Conservation (phyloP, 92 coral and sea anemone species). For the Epizoanthus fatuus region DNA sequence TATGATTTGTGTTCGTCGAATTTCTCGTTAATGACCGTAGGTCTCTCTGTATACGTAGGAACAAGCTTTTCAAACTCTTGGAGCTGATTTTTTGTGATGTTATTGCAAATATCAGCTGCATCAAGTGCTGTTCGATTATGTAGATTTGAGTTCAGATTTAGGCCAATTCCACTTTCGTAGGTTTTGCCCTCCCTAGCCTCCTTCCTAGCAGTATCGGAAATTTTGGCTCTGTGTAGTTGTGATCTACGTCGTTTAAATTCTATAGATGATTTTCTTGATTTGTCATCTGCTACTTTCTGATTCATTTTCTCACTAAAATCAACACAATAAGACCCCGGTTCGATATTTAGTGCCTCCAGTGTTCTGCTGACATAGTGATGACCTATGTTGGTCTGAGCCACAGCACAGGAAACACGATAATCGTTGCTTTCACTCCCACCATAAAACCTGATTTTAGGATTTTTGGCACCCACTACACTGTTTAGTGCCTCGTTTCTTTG, state of each 20-base stretch:
- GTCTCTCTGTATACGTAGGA: conserved; percentile 39
- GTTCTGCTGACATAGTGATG: conserved; percentile 58
- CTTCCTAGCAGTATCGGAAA: conserved; percentile 33
- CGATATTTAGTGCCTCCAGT: conserved; percentile 60
- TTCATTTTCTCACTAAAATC: conserved; percentile 53
- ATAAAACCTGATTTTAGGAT: conserved; percentile 43
- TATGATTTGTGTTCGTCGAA: conserved; percentile 45
- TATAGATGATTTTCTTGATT: conserved; percentile 37
- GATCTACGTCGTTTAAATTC: conserved; percentile 60
- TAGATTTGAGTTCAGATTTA: conserved; percentile 19
- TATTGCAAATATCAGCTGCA: not conserved
- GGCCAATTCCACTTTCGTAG: conserved; percentile 56
- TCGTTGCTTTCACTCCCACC: conserved; percentile 66
- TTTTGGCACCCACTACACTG: conserved; percentile 29
- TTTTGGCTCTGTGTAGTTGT: conserved; percentile 37
- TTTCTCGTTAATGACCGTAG: conserved; percentile 15
- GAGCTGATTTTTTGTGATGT: conserved; percentile 32
- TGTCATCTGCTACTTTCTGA: conserved; percentile 31
- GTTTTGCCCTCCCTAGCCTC: conserved; percentile 58
- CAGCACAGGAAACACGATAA: conserved; percentile 64
- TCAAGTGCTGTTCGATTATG: conserved; percentile 1
- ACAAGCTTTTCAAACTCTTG: conserved; percentile 48
- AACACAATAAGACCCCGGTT: conserved; percentile 51
- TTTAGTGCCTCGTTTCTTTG: conserved; percentile 39
- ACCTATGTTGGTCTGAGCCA: conserved; percentile 54